Evolutionary conservation across 2,888 invertebrate genomes (phyloP), one percentile per base, ranked within the genome.

Genomic region (Anorthoa munda): DNA sequence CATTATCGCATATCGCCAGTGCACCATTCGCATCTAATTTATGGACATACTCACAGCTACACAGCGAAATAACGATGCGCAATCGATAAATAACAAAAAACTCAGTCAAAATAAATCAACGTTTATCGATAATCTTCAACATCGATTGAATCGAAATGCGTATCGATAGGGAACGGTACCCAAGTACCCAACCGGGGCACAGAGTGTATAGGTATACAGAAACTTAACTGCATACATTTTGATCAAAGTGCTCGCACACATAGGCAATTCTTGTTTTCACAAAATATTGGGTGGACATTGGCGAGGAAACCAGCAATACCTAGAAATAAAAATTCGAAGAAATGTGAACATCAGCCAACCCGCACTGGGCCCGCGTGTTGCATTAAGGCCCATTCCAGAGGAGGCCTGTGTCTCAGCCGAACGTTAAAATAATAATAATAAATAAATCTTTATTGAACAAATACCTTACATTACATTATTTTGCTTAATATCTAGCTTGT

Each of bases 21-120:
- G 66, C 12, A 21, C 73, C 83, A 70, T 61, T 67, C 55, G 55
- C 46, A 21, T 72, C 79, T 82, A 73, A 81, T 81, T 81, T 81
- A 81, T 81, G 83, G 66, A 63, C 79, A 81, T 71, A 81, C 83
- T 79, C 70, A 82, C 82, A 77, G 82, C 67, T 80, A 82, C 82
- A 82, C 82, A 66, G 58, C 67, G n/a, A 71, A 79, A 83, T 81
- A 79, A 81, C 81, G 79, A 81, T 74, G 67, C 67, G 51, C 79
- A 83, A 81, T 81, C 83, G 83, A 83, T 83, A 79, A 81, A 81
- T 83, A 81, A 83, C 79, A 81, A 81, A 82, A 81, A 81, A 83
- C 79, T 79, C 83, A 71, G 79, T 81, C 83, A 72, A 85, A 84
- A 85, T 86, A 85, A 85, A 85, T 85, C 84, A 86, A 86, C 73